Conservation (phyloP, 64 coral and sea anemone genomes). For the Montipora cactus region DNA sequence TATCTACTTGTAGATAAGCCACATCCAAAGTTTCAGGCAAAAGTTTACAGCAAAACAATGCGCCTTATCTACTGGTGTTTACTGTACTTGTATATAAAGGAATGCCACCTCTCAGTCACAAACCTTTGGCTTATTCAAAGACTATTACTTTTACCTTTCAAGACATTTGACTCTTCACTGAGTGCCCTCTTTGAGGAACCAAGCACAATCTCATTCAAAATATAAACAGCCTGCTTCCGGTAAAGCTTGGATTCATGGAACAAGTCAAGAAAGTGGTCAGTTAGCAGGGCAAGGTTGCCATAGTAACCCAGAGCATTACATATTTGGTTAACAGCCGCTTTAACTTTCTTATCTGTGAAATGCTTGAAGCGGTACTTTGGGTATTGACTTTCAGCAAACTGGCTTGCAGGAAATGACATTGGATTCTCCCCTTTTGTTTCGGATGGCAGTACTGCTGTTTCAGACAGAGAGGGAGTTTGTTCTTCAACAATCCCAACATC, state of each 20-base stretch:
- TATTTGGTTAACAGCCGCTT: conserved; percentile 51
- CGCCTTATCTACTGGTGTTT: too few species aligned
- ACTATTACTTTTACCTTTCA: conserved; percentile 13
- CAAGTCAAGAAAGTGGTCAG: conserved; percentile 92
- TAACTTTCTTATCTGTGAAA: conserved; percentile 90
- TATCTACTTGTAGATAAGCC: too few species aligned
- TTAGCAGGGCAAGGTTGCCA: conserved; percentile 83
- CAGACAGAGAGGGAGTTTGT: conserved; percentile 45
- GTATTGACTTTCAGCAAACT: conserved; percentile 41
- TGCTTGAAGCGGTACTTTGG: conserved; percentile 91
- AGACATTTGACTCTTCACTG: neutral
- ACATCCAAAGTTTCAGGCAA: too few species aligned
- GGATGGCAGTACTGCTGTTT: conserved; percentile 70
- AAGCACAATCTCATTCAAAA: conserved; percentile 90
- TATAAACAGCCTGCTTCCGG: conserved; percentile 87
- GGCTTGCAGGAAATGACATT: conserved; percentile 49
- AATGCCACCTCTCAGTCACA: too few species aligned
- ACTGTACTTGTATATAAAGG: too few species aligned
- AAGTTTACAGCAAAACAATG: too few species aligned
- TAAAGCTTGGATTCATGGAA: conserved; percentile 81
- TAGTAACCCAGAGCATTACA: conserved; percentile 88
- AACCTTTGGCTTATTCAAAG: too few species aligned
- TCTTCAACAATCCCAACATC: conserved; percentile 96
- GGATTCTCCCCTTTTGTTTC: conserved; percentile 57
- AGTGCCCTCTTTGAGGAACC: conserved; percentile 33